Evolutionary conservation across 2,113 vertebrate genomes (phyloP), one percentile per base, ranked within the genome.

Genomic region (Jacana jacana): DNA sequence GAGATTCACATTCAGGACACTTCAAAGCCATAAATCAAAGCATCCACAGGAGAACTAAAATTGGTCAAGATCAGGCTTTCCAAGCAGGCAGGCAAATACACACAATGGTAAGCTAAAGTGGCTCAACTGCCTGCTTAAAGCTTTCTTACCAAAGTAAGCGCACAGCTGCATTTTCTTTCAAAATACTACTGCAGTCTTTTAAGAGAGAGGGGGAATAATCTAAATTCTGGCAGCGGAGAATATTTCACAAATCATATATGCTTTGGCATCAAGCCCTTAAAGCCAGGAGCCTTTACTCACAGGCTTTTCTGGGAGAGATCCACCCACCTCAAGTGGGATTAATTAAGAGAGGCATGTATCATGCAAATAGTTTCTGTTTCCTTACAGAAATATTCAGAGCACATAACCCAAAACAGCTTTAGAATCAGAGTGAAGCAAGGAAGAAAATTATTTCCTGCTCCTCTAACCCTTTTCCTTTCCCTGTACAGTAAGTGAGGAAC

Each of bases 251-350:
- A 94, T 96, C 93, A 88, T 91, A 93, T 97, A 91, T 94, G 48
- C 88, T 89, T 83, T 95, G 89, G 81, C 93, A 86, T 66, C 55
- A 5, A 63, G 77, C 95, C 91, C 73, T 94, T 91, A 86, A 80
- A 96, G 95, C 94, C 82, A 86, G 92, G 85, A 95, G 95, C 89
- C 86, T 95, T 63, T 64, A 80, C 92, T 92, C 91, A 71, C 84
- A 94, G 85, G 73, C 81, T 94, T 97, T 93, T 77, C 77, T 95
- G 93, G 91, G 95, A 91, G 94, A 96, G 96, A 95, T 70, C 91
- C 96, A 91, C 89, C 89, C 91, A 79, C 91, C 82, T 97, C 91
- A 92, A 97, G 96, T 98, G 97, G 97, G 94, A 98, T 95, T 91
- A 96, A 97, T 98, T 96, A 98, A 93, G 91, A 91, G 84, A 95